Base-by-base conservation (phyloP, 2,888 invertebrate genomes). In the Dione vanillae region DNA sequence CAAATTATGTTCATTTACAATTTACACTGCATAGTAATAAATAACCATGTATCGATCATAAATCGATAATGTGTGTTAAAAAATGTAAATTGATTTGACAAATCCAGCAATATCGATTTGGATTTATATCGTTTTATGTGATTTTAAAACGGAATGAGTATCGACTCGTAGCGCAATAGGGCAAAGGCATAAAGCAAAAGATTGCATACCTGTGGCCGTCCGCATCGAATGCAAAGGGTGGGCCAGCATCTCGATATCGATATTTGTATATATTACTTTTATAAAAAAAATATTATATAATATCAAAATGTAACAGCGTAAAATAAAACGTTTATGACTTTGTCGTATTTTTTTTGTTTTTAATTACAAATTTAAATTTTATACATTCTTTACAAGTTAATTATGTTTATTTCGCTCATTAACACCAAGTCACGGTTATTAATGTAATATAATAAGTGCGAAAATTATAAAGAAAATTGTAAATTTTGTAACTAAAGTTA, bases 141-240 rank as follows among this genome's bases (percentile, higher is more conserved):
- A 71, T 71, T 64, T 62, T 66, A 66, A 71, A 74, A 73, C 65
- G 40, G 52, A 70, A 67, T 51, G 58, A 64, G 52, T 67, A 81
- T 79, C 78, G 83, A 81, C 82, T 84, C 80, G 80, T 83, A 83
- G 83, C 86, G 85, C 85, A 87, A 86, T 86, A 85, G 86, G 85
- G 83, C 83, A 84, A 85, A 86, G 83, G 85, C 82, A 88, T 85
- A 85, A 85, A 82, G 82, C 84, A 83, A 82, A 82, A 86, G 89
- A 88, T 88, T 88, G 85, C 89, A 87, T 91, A 89, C 90, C 90
- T 91, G 91, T 82, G 83, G 81, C 80, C 78, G 78, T 74, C 74
- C 75, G 77, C 71, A 68, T 71, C 68, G 47, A 74, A 59, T 54
- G 59, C 19, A 69, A 80, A 90, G 91, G 83, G 90, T 72, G 86